Percentiles rank a stretch among this genome's conserved stretches.
These are phyloP conservation scores for Hyperoodon ampullatus DNA, from an alignment of 2,113 vertebrate genomes.

Conservation along the genomic window DNA sequence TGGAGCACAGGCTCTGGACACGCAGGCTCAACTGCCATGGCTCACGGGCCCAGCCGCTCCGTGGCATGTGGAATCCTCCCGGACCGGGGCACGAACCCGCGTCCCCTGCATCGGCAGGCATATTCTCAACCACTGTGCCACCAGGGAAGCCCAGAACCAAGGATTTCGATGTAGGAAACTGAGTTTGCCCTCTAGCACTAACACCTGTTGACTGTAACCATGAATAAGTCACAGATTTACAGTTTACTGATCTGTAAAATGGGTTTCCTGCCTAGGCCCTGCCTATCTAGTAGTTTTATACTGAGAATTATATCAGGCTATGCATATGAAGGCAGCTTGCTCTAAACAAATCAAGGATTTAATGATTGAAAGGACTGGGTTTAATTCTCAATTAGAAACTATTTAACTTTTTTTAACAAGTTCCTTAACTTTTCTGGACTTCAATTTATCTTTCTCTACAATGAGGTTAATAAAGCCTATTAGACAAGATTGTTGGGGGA, in stretches of 20 bases:
- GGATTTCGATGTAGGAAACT: neutral
- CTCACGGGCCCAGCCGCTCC: too few relatives aligned
- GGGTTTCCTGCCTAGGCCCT: neutral
- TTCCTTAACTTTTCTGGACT: neutral
- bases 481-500: neutral
- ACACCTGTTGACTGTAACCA: neutral
- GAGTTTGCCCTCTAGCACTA: neutral
- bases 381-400: neutral
- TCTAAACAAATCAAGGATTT: neutral
- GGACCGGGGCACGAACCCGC: too few relatives aligned
- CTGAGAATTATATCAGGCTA: neutral
- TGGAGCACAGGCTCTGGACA: too few relatives aligned
- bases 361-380: neutral
- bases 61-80: too few relatives aligned
- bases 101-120: too few relatives aligned
- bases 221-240: neutral
- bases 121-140: too few relatives aligned
- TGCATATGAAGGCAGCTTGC: neutral
- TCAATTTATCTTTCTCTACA: neutral
- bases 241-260: constrained; percentile 2
- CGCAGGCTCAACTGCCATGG: too few relatives aligned
- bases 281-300: neutral
- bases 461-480: neutral
- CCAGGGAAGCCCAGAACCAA: neutral
- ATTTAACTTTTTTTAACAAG: neutral